Percentiles rank a stretch among this genome's conserved stretches.
These are phyloP conservation scores for Melinaea marsaeus DNA, from an alignment of 2,888 invertebrate genomes.

Conservation along the genomic window DNA sequence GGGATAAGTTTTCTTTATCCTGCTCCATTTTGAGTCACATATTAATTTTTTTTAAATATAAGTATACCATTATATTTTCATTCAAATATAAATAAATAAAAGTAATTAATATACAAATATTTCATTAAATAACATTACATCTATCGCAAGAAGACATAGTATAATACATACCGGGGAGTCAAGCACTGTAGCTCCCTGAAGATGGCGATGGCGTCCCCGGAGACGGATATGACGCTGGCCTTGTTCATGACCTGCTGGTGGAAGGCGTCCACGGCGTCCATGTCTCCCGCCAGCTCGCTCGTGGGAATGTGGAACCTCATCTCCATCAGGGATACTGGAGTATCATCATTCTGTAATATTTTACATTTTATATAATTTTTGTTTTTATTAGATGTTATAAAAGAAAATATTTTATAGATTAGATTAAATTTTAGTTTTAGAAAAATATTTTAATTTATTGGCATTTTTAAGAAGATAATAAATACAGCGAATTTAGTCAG, in stretches of 20 bases:
- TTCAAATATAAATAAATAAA: neutral
- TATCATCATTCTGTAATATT: conserved; percentile 92
- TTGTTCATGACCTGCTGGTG: conserved; percentile 97
- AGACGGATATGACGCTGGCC: conserved; percentile 98
- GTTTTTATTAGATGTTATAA: neutral
- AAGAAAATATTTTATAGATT: no score
- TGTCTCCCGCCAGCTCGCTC: conserved; percentile 89
- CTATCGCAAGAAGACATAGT: neutral
- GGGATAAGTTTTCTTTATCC: no score
- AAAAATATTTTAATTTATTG: no score
- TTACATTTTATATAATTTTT: neutral
- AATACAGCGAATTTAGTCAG: no score
- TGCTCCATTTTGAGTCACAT: no score
- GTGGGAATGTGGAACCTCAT: conserved; percentile 99
- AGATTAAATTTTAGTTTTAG: no score
- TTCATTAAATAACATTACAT: neutral
- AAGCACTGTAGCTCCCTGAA: conserved; percentile 98
- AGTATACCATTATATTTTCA: conserved; percentile 17
- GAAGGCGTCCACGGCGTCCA: conserved; percentile 97
- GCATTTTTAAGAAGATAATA: no score
- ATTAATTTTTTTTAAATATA: no score
- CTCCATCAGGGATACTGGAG: conserved; percentile 97
- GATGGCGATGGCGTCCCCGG: conserved; percentile 98
- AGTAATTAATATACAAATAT: neutral
- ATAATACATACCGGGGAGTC: conserved; percentile 88